phyloP scores from a whole-genome alignment of 2,797 vertebrate species.

The Rhodeus uyekii region DNA sequence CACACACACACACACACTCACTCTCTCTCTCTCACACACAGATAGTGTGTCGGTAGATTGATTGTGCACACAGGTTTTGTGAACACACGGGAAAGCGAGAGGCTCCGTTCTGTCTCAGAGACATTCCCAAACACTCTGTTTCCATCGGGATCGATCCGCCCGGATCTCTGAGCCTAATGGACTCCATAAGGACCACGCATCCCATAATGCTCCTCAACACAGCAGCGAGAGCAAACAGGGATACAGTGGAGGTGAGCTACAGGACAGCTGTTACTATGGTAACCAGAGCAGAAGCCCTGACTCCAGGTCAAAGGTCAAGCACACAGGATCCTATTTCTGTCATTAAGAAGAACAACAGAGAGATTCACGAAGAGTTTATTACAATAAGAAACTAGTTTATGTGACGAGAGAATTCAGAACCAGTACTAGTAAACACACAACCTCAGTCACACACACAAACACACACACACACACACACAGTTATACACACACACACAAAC shows the following conservation, averaged over 20 bases:
- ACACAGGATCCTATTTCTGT: conserved; percentile 67
- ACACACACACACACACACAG: too few relatives aligned
- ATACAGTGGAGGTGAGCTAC: not conserved
- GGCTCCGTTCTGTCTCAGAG: conserved; percentile 45
- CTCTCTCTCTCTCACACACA: not conserved
- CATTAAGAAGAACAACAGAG: conserved; percentile 53
- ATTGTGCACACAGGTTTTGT: conserved; percentile 48
- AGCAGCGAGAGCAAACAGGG: not conserved
- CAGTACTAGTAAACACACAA: too few relatives aligned
- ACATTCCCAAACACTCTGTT: conserved; percentile 56
- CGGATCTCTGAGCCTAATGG: conserved; percentile 39
- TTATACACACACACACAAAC: too few relatives aligned
- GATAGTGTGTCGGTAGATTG: conserved; percentile 60
- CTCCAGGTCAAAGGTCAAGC: conserved; percentile 76
- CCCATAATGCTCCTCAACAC: not conserved
- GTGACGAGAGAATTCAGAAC: too few relatives aligned
- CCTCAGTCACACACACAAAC: too few relatives aligned
- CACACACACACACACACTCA: not conserved
- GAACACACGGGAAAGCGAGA: conserved; percentile 49
- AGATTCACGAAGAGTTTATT: too few relatives aligned
- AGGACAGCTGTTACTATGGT: too few relatives aligned
- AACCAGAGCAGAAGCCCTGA: too few relatives aligned
- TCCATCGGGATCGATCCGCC: conserved; percentile 63
- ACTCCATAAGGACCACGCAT: not conserved
- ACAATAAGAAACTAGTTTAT: too few relatives aligned